Evolutionary conservation across 2,797 vertebrate genomes (phyloP), one percentile per base, ranked within the genome.

Genomic region (Carapus acus): DNA sequence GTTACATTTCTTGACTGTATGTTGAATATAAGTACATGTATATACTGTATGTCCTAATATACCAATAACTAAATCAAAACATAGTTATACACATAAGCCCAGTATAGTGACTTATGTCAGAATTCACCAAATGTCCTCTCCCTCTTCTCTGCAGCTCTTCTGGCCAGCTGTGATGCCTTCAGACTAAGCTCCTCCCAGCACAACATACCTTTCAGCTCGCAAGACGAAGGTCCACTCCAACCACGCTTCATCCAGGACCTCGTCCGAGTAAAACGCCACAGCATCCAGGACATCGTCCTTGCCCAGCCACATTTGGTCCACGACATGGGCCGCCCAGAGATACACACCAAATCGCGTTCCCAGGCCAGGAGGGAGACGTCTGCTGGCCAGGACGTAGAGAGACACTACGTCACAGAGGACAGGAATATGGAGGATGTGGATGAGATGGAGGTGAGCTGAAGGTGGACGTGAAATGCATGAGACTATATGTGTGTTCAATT

Each of bases 261-360:
- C 18, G 62, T 74, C 65, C 23, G 81, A 59, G 33, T 62, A 63
- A 74, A 69, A 54, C 81, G 73, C 12, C 69, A 73, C 20, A 44
- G 58, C 0, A 52, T 13, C 40, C 68, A 36, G 0, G 62, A 79
- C 51, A 23, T 85, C 6, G 80, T 83, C 40, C 66, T 71, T 22
- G 73, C 43, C 27, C 83, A 82, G 46, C 81, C 81, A 38, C 69
- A 83, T 31, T 11, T 83, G 60, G 76, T 83, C 2, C 80, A 83
- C 0, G 77, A 85, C 52, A 75, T 83, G 71, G 62, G 76, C 18
- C 64, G 74, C 60, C 81, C 73, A 0, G 70, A 80, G 62, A 66
- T 81, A 2, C 73, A 74, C 0, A 68, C 81, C 11, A 64, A 50
- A 0, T 55, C 76, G 3, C 69, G 61, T 0, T 66, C 74, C 7